A percentile compares a stretch with the other conserved stretches of the same genome.
These are phyloP conservation scores for Oenanthe melanoleuca DNA, from an alignment of 2,113 vertebrate genomes.

Conservation along the genomic window DNA sequence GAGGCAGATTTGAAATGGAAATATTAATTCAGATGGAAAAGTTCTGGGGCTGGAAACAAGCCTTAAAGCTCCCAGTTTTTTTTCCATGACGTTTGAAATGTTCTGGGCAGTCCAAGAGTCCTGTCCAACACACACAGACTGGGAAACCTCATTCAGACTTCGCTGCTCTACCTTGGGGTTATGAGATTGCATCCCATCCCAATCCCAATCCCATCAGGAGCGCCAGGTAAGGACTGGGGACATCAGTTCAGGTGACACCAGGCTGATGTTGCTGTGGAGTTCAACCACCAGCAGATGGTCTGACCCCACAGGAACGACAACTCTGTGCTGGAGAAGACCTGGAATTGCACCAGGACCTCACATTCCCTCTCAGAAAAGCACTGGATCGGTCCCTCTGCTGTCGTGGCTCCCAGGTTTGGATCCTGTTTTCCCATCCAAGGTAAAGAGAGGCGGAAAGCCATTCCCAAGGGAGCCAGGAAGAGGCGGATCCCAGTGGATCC, in stretches of 20 bases:
- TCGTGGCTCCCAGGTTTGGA: background rate
- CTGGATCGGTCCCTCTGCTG: rapidly evolving
- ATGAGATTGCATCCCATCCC: background rate
- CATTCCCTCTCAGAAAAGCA: background rate
- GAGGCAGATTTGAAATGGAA: background rate
- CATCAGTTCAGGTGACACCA: background rate
- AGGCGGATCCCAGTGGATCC: background rate
- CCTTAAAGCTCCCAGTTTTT: background rate
- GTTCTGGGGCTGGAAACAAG: background rate
- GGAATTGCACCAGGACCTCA: background rate
- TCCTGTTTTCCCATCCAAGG: background rate
- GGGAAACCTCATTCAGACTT: background rate
- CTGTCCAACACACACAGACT: rapidly evolving
- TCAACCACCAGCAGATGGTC: background rate
- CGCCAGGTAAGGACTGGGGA: background rate
- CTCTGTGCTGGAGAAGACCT: background rate
- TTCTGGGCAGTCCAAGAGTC: background rate
- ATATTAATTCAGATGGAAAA: background rate
- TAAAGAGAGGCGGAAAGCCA: rapidly evolving
- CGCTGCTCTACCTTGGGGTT: background rate
- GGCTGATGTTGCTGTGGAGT: background rate
- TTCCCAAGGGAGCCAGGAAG: background rate
- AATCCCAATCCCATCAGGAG: background rate
- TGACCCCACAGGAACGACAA: background rate
- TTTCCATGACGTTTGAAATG: rapidly evolving